phyloP scores from a whole-genome alignment of 2,113 vertebrate genomes.

The Tragelaphus strepsiceros region DNA sequence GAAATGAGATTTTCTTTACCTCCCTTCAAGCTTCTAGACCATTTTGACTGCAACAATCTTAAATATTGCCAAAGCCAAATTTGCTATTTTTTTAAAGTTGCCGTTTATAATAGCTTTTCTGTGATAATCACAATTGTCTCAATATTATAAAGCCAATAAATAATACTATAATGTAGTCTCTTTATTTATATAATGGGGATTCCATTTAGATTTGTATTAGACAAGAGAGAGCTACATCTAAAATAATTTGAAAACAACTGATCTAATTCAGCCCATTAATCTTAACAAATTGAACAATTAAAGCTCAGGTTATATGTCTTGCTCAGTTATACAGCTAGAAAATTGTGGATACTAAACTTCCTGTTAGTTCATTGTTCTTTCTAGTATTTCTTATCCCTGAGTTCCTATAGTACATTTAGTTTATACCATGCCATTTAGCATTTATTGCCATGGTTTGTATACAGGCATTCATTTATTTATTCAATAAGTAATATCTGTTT shows the following conservation, averaged over 20 bases:
- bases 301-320: background rate
- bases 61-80: background rate
- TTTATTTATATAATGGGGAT: background rate
- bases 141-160: background rate
- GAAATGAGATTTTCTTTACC: conserved; percentile 3
- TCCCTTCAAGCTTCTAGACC: background rate
- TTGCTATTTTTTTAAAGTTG: background rate
- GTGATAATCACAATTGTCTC: background rate
- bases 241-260: conserved; percentile 2
- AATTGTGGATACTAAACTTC: background rate
- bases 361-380: background rate
- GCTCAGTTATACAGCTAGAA: background rate
- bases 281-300: conserved; percentile 31
- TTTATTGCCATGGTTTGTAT: background rate
- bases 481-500: conserved; percentile 10
- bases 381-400: background rate
- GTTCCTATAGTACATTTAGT: background rate
- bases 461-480: conserved; percentile 1
- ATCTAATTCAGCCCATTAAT: background rate
- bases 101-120: background rate
- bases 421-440: background rate
- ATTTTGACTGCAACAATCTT: conserved; percentile 22
- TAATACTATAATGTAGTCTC: background rate
- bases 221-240: background rate
- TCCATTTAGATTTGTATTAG: background rate